Percentiles rank a stretch among this genome's conserved stretches.
These are phyloP conservation scores for Dasypolia templi DNA, from an alignment of 2,888 invertebrate species.

Conservation along the genomic window DNA sequence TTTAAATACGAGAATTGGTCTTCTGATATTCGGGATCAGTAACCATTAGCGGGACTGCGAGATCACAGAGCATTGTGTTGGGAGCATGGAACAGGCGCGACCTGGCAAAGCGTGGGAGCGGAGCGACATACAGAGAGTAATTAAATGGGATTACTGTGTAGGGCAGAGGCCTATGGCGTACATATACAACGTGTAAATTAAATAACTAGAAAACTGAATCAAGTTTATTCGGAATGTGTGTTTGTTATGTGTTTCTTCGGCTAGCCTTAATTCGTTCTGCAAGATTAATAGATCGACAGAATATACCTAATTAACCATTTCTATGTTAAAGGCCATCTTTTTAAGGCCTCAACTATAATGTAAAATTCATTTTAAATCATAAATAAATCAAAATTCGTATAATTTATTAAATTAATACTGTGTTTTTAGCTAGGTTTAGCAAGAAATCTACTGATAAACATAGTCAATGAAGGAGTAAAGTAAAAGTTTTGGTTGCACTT, in stretches of 20 bases:
- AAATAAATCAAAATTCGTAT: no score
- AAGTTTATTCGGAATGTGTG: neutral
- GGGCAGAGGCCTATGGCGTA: neutral
- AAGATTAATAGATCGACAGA: neutral
- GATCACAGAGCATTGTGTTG: neutral
- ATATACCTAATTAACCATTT: neutral
- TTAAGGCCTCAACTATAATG: neutral
- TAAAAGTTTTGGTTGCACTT: neutral
- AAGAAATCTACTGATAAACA: neutral
- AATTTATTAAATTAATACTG: neutral
- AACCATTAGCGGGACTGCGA: neutral
- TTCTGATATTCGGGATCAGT: neutral
- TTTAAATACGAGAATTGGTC: no score
- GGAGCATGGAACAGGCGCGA: neutral
- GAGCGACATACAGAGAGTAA: neutral
- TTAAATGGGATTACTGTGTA: neutral
- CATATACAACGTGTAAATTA: neutral
- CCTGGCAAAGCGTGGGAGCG: neutral
- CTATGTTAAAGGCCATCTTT: neutral
- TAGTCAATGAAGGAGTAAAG: neutral
- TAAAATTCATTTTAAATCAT: neutral
- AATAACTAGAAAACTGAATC: neutral
- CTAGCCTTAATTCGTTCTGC: neutral
- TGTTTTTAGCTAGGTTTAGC: neutral
- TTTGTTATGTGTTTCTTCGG: neutral